Evolutionary conservation across 1,140 invertebrate species (phyloP).

Genomic region (Lepidurus arcticus): DNA sequence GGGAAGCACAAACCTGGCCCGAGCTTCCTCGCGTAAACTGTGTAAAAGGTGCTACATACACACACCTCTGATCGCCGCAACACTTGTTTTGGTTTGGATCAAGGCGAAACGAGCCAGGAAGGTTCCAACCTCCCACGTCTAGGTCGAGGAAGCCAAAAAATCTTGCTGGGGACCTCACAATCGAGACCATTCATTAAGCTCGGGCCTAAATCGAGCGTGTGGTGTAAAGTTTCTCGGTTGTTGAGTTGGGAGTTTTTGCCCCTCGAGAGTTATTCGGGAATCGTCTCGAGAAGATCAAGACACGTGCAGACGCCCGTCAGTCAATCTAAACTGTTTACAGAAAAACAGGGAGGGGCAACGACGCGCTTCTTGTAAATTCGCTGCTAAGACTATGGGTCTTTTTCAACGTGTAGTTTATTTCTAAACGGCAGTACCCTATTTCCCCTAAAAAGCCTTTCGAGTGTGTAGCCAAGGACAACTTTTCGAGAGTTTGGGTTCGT

Average conservation of each 20-base stretch:
- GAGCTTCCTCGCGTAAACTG: not conserved
- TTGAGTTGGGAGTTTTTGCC: not conserved
- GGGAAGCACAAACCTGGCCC: too few relatives aligned
- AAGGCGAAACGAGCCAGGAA: not conserved
- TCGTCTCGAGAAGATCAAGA: not conserved
- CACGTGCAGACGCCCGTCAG: not conserved
- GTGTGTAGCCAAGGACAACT: too few relatives aligned
- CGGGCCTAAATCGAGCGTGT: too few relatives aligned
- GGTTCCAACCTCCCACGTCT: too few relatives aligned
- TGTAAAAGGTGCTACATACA: not conserved
- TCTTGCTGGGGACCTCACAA: too few relatives aligned
- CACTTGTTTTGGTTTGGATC: not conserved
- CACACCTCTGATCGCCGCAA: not conserved
- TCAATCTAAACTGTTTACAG: constrained; percentile 19
- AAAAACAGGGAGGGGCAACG: not conserved
- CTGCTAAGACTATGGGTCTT: too few relatives aligned
- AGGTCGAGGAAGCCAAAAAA: too few relatives aligned
- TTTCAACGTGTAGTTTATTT: too few relatives aligned
- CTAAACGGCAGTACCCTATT: too few relatives aligned
- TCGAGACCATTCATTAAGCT: too few relatives aligned
- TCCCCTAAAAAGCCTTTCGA: too few relatives aligned
- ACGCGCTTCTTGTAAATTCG: not conserved
- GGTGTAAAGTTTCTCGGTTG: not conserved
- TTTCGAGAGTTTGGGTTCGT: too few relatives aligned
- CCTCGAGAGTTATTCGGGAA: not conserved